Conservation (phyloP, 2,888 invertebrate species). For the Sceliomorpha sp. region DNA sequence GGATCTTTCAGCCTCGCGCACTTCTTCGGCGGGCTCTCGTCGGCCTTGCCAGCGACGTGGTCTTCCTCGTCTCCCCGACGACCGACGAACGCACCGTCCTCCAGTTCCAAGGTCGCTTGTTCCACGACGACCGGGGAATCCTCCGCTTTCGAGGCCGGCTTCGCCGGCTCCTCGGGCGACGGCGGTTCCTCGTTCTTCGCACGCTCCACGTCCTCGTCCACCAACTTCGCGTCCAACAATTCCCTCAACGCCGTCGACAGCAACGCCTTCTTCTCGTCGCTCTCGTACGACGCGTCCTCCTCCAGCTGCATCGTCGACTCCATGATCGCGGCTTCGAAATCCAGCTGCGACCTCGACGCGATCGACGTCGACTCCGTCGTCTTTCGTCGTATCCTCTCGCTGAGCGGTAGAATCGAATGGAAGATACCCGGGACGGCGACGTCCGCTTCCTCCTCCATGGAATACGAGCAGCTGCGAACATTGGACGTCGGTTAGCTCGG, state of each 20-base stretch:
- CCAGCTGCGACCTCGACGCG: slow-evolving; percentile 66
- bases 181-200: slow-evolving; percentile 42
- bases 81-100: too few species aligned
- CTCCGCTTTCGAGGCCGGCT: too few species aligned
- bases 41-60: slow-evolving; percentile 1
- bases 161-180: background rate
- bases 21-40: slow-evolving; percentile 25
- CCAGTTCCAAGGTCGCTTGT: too few species aligned
- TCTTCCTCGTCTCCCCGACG: too few species aligned
- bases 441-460: slow-evolving; percentile 66
- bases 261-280: slow-evolving; percentile 68
- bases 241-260: slow-evolving; percentile 72
- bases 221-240: slow-evolving; percentile 72
- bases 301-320: slow-evolving; percentile 75
- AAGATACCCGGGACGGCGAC: slow-evolving; percentile 68
- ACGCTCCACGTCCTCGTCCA: slow-evolving; percentile 59
- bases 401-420: slow-evolving; percentile 75
- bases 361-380: slow-evolving; percentile 43
- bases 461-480: too few species aligned
- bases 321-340: slow-evolving; percentile 75
- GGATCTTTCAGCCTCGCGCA: slow-evolving; percentile 69
- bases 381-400: slow-evolving; percentile 76
- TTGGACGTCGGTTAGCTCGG: too few species aligned
- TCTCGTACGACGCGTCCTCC: slow-evolving; percentile 58
- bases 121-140: too few species aligned